Conservation (phyloP, 2,888 invertebrate species). For the Neuroscelio doddi region DNA sequence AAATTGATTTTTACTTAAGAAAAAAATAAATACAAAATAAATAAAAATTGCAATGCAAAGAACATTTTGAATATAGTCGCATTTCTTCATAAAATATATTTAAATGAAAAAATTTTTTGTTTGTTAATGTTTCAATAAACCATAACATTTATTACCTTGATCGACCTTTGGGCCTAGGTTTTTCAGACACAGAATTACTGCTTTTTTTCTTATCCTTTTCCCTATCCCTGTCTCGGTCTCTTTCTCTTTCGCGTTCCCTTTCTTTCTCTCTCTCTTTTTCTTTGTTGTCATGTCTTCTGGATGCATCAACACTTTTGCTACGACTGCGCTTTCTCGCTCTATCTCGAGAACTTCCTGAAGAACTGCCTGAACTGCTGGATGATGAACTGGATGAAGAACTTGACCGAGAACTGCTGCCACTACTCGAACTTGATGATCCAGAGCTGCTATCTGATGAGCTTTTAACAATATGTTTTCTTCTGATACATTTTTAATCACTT, state of each 20-base stretch:
- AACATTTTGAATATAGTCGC: too few relatives aligned
- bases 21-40: constrained; percentile 4
- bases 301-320: constrained; percentile 67
- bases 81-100: too few relatives aligned
- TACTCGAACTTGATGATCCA: constrained; percentile 73
- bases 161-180: constrained; percentile 70
- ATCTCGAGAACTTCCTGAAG: constrained; percentile 76
- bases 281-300: constrained; percentile 71
- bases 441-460: constrained; percentile 89
- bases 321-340: constrained; percentile 76
- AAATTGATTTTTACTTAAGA: neutral
- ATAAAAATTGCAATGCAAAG: too few relatives aligned
- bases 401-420: constrained; percentile 76
- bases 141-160: constrained; percentile 63
- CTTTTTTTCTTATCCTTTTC: constrained; percentile 70
- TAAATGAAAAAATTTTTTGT: too few relatives aligned
- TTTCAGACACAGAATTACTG: constrained; percentile 64
- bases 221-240: constrained; percentile 55
- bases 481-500: too few relatives aligned
- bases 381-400: constrained; percentile 85
- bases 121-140: too few relatives aligned
- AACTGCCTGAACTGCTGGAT: constrained; percentile 82
- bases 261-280: constrained; percentile 72
- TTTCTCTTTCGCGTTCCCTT: constrained; percentile 71
- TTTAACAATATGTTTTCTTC: too few relatives aligned